These are phyloP conservation scores for Semaprochilodus insignis DNA, from an alignment of 2,797 vertebrate genomes.

Conservation along the genomic window DNA sequence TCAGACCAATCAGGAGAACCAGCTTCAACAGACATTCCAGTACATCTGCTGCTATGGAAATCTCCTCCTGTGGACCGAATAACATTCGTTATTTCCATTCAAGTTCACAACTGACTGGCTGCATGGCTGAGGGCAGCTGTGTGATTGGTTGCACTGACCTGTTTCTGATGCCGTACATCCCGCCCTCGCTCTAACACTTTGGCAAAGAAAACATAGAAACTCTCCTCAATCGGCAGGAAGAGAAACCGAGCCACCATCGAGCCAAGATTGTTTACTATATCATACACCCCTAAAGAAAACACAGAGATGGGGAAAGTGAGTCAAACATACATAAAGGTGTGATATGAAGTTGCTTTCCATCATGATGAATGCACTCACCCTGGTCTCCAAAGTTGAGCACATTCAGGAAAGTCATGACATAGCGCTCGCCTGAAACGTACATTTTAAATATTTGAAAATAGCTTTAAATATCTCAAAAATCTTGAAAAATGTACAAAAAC, in stretches of 20 bases:
- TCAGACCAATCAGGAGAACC: constrained; percentile 90
- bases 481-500: neutral
- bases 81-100: constrained; percentile 24
- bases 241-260: constrained; percentile 97
- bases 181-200: constrained; percentile 92
- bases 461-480: too few relatives aligned
- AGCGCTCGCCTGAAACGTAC: constrained; percentile 85
- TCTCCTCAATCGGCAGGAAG: constrained; percentile 95
- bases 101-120: constrained; percentile 1
- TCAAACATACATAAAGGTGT: neutral
- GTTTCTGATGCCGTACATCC: constrained; percentile 82
- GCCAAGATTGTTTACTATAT: constrained; percentile 95
- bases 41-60: constrained; percentile 86
- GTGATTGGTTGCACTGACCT: constrained; percentile 74
- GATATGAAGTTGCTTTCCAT: neutral
- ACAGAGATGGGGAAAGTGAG: neutral
- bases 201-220: constrained; percentile 97
- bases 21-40: constrained; percentile 92
- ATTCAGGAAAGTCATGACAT: constrained; percentile 98
- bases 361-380: constrained; percentile 75
- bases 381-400: constrained; percentile 97
- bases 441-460: neutral
- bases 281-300: constrained; percentile 85
- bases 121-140: neutral
- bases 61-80: constrained; percentile 83